Evolutionary conservation across 2,888 invertebrate genomes (phyloP).

Genomic region (Apeira syringaria): DNA sequence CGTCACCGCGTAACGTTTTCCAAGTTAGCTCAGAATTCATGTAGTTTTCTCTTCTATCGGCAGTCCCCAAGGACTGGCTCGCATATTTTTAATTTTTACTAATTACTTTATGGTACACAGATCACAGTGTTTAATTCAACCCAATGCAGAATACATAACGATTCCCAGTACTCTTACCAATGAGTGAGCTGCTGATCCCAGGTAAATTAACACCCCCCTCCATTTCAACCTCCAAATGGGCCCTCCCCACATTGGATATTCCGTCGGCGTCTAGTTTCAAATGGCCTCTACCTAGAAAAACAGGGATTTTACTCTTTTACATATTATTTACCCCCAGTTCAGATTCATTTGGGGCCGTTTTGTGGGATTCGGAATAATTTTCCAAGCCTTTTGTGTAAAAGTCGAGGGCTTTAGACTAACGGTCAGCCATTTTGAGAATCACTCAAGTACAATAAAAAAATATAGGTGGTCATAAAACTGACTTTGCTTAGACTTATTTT

Average conservation of each 20-base stretch:
- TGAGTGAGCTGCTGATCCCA: constrained; percentile 52
- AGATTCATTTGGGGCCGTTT: constrained; percentile 6
- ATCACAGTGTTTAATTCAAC: constrained; percentile 4
- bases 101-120: neutral
- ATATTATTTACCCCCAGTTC: neutral
- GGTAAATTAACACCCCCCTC: constrained; percentile 53
- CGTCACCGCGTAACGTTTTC: too few species aligned
- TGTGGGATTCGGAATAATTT: neutral
- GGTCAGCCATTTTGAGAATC: neutral
- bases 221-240: constrained; percentile 49
- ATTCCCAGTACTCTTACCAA: constrained; percentile 45
- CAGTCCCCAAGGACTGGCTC: too few species aligned
- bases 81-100: too few species aligned
- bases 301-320: constrained; percentile 6
- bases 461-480: too few species aligned
- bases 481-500: too few species aligned
- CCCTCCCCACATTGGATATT: constrained; percentile 66
- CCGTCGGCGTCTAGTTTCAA: constrained; percentile 59
- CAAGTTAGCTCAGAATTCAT: too few species aligned
- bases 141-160: constrained; percentile 6
- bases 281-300: constrained; percentile 52
- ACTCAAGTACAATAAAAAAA: too few species aligned
- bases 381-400: neutral
- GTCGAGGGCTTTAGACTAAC: neutral
- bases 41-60: too few species aligned